phyloP scores from a whole-genome alignment of 2,797 vertebrate species.

The Gorsachius magnificus region DNA sequence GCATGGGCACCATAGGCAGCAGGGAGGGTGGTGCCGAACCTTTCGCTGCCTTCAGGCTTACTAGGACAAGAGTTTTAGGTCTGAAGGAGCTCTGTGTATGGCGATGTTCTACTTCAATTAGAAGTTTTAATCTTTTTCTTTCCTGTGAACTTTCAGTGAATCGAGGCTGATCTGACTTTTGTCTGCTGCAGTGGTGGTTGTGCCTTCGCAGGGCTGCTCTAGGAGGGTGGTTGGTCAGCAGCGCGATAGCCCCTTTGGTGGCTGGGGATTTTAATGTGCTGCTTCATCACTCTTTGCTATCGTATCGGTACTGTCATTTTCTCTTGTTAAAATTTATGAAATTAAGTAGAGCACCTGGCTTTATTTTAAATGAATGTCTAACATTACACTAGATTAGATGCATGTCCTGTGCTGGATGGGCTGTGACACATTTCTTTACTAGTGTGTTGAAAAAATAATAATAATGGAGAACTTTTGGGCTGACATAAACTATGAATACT shows the following conservation, averaged over 20 bases:
- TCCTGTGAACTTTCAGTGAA: not conserved
- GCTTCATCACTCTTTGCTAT: not conserved
- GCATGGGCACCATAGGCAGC: rapidly evolving
- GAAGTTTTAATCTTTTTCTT: not conserved
- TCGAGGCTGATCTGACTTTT: not conserved
- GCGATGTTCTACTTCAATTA: not conserved
- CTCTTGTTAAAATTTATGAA: not conserved
- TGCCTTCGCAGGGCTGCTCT: not conserved
- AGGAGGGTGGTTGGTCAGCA: not conserved
- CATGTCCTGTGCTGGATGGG: rapidly evolving
- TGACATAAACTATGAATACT: not conserved
- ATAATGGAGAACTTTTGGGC: not conserved
- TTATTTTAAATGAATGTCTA: not conserved
- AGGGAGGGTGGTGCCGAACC: not conserved
- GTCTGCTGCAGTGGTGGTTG: not conserved
- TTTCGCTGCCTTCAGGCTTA: not conserved
- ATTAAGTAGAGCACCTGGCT: not conserved
- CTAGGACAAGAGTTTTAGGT: not conserved
- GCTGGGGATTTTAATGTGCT: not conserved
- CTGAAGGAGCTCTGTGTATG: not conserved
- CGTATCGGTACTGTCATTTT: rapidly evolving
- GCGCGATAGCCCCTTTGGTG: rapidly evolving
- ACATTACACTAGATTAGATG: not conserved
- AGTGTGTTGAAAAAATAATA: not conserved
- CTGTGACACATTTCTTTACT: not conserved